Conservation (phyloP, 2,113 vertebrate genomes). For the Poeciliopsis retropinna region DNA sequence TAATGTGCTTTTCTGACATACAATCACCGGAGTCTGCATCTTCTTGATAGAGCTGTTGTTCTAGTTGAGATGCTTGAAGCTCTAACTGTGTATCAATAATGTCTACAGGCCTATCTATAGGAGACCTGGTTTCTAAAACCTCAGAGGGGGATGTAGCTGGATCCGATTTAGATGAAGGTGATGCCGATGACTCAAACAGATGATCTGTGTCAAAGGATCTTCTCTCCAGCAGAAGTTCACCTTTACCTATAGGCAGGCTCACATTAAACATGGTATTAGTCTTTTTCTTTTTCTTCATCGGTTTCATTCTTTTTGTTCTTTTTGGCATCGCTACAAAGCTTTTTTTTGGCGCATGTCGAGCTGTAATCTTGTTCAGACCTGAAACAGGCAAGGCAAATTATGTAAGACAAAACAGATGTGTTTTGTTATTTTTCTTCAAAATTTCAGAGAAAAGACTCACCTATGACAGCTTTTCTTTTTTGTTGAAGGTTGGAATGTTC, state of each 20-base stretch:
- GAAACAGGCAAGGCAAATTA: neutral
- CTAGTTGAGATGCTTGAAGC: neutral
- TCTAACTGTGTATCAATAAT: neutral
- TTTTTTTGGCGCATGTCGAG: neutral
- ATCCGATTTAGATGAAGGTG: neutral
- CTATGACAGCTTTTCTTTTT: constrained; percentile 18
- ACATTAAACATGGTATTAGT: constrained; percentile 66
- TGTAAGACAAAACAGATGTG: neutral
- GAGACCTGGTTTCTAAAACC: neutral
- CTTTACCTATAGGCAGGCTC: constrained; percentile 61
- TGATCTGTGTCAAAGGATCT: constrained; percentile 38
- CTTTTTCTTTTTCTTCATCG: constrained; percentile 1
- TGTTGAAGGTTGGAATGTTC: neutral
- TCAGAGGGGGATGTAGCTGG: neutral
- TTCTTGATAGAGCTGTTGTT: neutral
- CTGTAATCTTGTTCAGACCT: constrained; percentile 22
- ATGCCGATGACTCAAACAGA: neutral
- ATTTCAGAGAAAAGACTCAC: constrained; percentile 13
- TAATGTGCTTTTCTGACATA: neutral
- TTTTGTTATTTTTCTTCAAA: neutral
- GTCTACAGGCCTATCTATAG: neutral
- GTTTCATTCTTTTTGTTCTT: neutral
- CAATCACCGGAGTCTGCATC: neutral
- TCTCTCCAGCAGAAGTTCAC: constrained; percentile 66
- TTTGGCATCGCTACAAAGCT: neutral